Conservation (phyloP, 2,888 invertebrate species). For the Synergus japonicus region DNA sequence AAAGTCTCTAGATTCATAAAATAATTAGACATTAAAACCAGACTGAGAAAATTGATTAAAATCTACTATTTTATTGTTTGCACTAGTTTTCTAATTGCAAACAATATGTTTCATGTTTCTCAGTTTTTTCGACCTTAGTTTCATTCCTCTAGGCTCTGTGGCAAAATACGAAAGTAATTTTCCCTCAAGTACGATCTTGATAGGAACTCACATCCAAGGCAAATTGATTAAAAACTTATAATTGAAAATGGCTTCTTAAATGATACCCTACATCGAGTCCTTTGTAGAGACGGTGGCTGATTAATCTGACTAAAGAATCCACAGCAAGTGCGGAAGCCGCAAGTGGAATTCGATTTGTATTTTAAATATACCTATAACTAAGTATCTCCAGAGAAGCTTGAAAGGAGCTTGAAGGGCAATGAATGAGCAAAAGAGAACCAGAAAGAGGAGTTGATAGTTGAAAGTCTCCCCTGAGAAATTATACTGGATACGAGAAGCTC, state of each 20-base stretch:
- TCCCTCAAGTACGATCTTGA: constrained; percentile 1
- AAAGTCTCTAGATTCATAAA: background rate
- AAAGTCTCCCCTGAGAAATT: constrained; percentile 61
- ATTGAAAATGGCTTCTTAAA: constrained; percentile 25
- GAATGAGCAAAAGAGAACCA: constrained; percentile 43
- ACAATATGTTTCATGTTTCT: background rate
- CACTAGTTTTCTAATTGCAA: no score
- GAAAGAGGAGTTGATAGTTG: constrained; percentile 51
- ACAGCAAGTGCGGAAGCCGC: constrained; percentile 39
- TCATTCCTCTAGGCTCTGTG: constrained; percentile 3
- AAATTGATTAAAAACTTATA: constrained; percentile 39
- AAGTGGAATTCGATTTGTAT: constrained; percentile 59
- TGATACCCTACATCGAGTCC: background rate
- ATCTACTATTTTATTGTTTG: no score
- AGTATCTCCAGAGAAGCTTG: constrained; percentile 38
- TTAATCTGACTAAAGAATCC: constrained; percentile 59
- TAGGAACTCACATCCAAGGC: constrained; percentile 13
- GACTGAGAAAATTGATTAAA: no score
- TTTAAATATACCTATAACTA: constrained; percentile 41
- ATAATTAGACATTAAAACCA: background rate
- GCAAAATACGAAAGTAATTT: constrained; percentile 29
- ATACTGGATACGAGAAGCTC: constrained; percentile 57
- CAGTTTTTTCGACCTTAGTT: background rate
- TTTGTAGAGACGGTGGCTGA: background rate
- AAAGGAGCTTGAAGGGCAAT: constrained; percentile 46